phyloP scores from a whole-genome alignment of 2,888 invertebrate species.

The Oscheius onirici region DNA sequence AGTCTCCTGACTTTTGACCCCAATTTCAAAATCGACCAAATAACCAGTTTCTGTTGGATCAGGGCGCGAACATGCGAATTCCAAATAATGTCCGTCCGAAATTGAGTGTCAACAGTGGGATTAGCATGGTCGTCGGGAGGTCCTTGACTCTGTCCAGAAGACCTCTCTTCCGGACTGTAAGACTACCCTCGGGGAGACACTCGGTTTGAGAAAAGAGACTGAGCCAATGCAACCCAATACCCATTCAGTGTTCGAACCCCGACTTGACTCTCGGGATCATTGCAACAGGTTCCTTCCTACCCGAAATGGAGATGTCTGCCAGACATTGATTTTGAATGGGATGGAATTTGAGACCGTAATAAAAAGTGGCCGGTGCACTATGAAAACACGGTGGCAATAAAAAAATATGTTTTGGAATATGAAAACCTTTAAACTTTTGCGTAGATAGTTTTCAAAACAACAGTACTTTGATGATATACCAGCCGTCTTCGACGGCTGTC shows the following conservation, averaged over 20 bases:
- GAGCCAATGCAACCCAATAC: conserved; percentile 7
- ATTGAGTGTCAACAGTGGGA: conserved; percentile 15
- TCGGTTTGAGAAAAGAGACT: neutral
- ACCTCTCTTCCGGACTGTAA: neutral
- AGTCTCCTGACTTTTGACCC: neutral
- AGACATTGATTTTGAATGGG: neutral
- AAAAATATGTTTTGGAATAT: too few species aligned
- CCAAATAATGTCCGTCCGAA: conserved; percentile 14
- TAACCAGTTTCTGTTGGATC: neutral
- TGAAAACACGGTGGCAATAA: too few species aligned
- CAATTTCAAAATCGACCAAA: neutral
- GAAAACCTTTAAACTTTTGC: too few species aligned
- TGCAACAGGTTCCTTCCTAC: neutral
- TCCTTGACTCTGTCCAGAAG: neutral
- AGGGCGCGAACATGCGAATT: conserved; percentile 16
- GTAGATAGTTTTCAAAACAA: too few species aligned
- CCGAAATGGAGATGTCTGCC: conserved; percentile 1
- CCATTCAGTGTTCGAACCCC: neutral
- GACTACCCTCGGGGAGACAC: neutral
- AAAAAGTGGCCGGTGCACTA: too few species aligned
- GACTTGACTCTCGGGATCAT: neutral
- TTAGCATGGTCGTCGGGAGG: neutral
- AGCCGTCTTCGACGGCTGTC: too few species aligned
- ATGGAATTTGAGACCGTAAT: too few species aligned
- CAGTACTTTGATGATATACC: too few species aligned